phyloP scores from a whole-genome alignment of 2,888 invertebrate genomes.

The Drosophila mayaguana region DNA sequence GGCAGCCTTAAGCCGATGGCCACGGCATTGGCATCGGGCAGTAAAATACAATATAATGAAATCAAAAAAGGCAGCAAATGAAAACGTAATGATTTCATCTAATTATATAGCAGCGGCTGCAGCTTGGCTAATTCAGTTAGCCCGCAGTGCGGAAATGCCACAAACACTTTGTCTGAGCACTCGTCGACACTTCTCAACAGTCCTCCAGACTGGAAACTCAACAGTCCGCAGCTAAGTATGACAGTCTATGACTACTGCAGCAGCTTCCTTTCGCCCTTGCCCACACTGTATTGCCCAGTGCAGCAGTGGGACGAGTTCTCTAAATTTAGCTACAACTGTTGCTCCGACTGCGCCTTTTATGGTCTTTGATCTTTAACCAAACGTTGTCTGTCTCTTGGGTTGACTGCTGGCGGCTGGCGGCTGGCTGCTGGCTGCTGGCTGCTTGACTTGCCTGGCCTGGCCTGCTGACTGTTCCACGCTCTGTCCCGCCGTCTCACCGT shows the following conservation, averaged over 20 bases:
- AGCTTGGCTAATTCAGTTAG: slow-evolving; percentile 68
- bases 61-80: slow-evolving; percentile 67
- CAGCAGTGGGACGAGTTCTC: slow-evolving; percentile 50
- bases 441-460: slow-evolving; percentile 15
- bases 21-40: slow-evolving; percentile 14
- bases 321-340: slow-evolving; percentile 74
- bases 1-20: slow-evolving; percentile 32
- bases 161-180: slow-evolving; percentile 40
- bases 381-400: slow-evolving; percentile 23
- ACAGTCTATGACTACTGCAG: slow-evolving; percentile 70
- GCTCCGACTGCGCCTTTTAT: slow-evolving; percentile 67
- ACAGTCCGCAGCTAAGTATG: slow-evolving; percentile 62
- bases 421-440: slow-evolving; percentile 12
- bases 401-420: slow-evolving; percentile 13
- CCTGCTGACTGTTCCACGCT: background rate
- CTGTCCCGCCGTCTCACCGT: slow-evolving; percentile 1
- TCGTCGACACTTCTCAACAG: slow-evolving; percentile 47
- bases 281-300: slow-evolving; percentile 7
- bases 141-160: slow-evolving; percentile 73
- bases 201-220: slow-evolving; percentile 27
- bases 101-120: slow-evolving; percentile 64
- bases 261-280: slow-evolving; percentile 20
- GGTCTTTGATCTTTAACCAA: slow-evolving; percentile 69
- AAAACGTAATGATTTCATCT: slow-evolving; percentile 75
- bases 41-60: slow-evolving; percentile 71